Base-by-base conservation (phyloP, 1,140 invertebrate species). In the Hesperophylax magnus region DNA sequence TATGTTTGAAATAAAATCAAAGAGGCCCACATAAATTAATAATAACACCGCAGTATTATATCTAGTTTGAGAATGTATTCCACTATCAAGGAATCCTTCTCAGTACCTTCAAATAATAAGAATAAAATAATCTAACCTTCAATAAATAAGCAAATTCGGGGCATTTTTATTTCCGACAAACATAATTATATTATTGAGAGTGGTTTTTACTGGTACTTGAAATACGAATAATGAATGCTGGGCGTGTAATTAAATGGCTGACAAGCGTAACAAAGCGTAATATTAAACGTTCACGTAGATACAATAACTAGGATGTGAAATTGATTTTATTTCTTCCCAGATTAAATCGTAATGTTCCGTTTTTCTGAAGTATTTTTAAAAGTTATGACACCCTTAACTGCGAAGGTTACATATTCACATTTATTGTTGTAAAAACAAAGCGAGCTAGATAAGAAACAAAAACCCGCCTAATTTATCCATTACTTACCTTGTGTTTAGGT, bases 281-380 rank as follows among this genome's bases (percentile, higher is more conserved):
- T 47, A 47, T 14, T 47, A 47, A 47, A 18, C 63, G 63, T 24
- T 8, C 39, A 47, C 39, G 39, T 47, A 47, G 39, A 47, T 47
- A 47, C 9, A 47, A 47, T 15, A 11, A 20, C 20, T 34, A n/a
- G 11, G 63, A 67, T 67, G 63, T 22, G 31, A 67, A 67, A 67
- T 67, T 67, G 63, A 67, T 67, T 67, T 67, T 67, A 17, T 67
- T 67, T 17, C 24, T 27, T 67, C 31, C 27, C 24, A 67, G 63
- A 67, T 67, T 34, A 67, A 22, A 67, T 67, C 63, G 63, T 31
- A 67, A 67, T 67, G 63, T 67, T 67, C 31, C 39, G 63, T 67
- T 67, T 67, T 34, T 67, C 63, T 34, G 63, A 34, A 17, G 22
- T 8, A n/a, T 67, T 67, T 31, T 47, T 47, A 47, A 67, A 67